A percentile compares a stretch with the other conserved stretches of the same genome.
These are phyloP conservation scores for Isurus oxyrinchus DNA, from an alignment of 2,113 vertebrate species.

Conservation along the genomic window DNA sequence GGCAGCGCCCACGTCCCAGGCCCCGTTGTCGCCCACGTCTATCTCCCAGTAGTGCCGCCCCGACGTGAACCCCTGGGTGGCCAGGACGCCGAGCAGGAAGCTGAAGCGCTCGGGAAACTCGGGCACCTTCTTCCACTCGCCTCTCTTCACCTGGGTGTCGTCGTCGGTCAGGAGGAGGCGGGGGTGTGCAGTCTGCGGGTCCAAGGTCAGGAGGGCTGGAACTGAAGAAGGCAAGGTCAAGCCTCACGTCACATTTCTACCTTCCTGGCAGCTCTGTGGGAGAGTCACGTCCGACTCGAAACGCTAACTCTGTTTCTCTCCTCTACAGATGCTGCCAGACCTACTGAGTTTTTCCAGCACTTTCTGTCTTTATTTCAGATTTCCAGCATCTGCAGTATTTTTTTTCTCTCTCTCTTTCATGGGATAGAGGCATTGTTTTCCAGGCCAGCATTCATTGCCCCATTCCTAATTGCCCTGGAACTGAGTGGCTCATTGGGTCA, in stretches of 20 bases:
- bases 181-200: slow-evolving; percentile 63
- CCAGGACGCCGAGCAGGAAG: slow-evolving; percentile 1
- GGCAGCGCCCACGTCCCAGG: slow-evolving; percentile 16
- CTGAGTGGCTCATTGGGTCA: too few species aligned
- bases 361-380: too few species aligned
- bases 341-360: too few species aligned
- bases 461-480: too few species aligned
- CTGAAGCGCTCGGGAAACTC: slow-evolving; percentile 15
- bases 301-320: too few species aligned
- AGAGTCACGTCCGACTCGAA: too few species aligned
- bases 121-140: neutral
- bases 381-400: too few species aligned
- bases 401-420: too few species aligned
- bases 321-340: too few species aligned
- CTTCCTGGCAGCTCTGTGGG: too few species aligned
- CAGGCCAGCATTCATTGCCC: too few species aligned
- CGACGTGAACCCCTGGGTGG: neutral
- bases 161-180: slow-evolving; percentile 59
- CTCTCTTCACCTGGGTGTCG: slow-evolving; percentile 46
- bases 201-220: slow-evolving; percentile 49
- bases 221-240: neutral
- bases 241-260: neutral
- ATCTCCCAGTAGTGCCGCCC: slow-evolving; percentile 36
- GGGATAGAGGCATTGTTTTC: too few species aligned
- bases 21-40: neutral